phyloP scores from a whole-genome alignment of 2,113 vertebrate genomes.

The Laticauda laticaudata region DNA sequence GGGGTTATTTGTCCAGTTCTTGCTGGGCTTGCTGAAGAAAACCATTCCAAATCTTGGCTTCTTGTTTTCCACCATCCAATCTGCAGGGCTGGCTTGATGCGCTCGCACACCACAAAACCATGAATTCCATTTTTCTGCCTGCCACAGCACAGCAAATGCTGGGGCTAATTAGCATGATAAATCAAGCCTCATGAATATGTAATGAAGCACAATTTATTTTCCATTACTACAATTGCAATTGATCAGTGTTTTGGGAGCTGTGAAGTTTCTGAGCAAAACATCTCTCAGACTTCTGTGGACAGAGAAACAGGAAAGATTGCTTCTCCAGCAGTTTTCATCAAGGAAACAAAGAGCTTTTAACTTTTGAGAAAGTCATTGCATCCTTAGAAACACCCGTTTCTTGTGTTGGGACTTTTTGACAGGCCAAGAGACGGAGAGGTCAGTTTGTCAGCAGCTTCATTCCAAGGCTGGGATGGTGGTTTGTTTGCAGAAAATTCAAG shows the following conservation, averaged over 20 bases:
- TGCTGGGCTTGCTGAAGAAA: neutral
- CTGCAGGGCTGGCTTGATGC: neutral
- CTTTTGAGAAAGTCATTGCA: neutral
- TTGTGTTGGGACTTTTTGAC: neutral
- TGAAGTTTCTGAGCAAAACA: neutral
- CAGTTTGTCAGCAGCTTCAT: neutral
- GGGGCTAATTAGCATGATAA: constrained; percentile 30
- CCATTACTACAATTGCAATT: neutral
- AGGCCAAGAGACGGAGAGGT: neutral
- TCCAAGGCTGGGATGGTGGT: neutral
- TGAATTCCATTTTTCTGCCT: constrained; percentile 16
- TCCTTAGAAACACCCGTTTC: neutral
- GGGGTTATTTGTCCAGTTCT: neutral
- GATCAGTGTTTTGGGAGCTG: neutral
- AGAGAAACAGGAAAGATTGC: neutral
- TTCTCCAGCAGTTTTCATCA: neutral
- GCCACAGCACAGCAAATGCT: constrained; percentile 11
- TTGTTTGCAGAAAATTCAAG: neutral
- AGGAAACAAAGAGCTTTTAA: neutral
- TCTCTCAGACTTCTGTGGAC: neutral
- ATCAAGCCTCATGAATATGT: constrained; percentile 43
- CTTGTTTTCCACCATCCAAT: neutral
- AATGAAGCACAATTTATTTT: constrained; percentile 25
- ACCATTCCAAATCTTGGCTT: neutral
- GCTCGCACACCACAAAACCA: neutral